phyloP scores from a whole-genome alignment of 2,888 invertebrate species.

The Auanema freiburgensis region DNA sequence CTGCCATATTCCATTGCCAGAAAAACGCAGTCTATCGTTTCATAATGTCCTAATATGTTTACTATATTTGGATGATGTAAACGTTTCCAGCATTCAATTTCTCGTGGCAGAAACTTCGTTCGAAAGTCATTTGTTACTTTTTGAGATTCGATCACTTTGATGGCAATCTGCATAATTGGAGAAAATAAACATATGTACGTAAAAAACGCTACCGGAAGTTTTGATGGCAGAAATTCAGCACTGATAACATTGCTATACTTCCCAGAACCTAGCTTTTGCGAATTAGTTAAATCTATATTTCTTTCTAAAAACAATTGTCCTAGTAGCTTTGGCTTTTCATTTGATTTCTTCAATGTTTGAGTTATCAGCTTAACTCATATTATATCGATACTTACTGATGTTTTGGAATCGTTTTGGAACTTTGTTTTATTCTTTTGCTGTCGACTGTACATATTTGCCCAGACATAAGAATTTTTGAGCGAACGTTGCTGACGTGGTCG shows the following conservation, averaged over 20 bases:
- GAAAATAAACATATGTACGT: background rate
- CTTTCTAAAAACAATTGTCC: slow-evolving; percentile 25
- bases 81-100: slow-evolving; percentile 52
- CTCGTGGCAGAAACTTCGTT: slow-evolving; percentile 52
- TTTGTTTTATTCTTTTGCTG: too few species aligned
- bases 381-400: too few species aligned
- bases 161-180: slow-evolving; percentile 37
- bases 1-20: slow-evolving; percentile 67
- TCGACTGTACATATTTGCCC: too few species aligned
- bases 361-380: too few species aligned
- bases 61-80: slow-evolving; percentile 38
- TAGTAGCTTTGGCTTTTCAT: background rate
- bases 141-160: slow-evolving; percentile 47
- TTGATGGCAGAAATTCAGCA: slow-evolving; percentile 11
- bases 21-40: slow-evolving; percentile 51
- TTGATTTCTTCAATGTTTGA: too few species aligned
- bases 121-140: slow-evolving; percentile 46
- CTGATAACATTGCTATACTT: slow-evolving; percentile 54
- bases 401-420: too few species aligned
- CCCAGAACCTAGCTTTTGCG: slow-evolving; percentile 46
- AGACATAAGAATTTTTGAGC: too few species aligned
- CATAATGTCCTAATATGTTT: slow-evolving; percentile 36
- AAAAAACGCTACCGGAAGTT: background rate
- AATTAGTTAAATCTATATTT: slow-evolving; percentile 30
- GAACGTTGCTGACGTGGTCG: too few species aligned